Conservation (phyloP, 2,113 vertebrate species). For the Grammomys dolichurus region DNA sequence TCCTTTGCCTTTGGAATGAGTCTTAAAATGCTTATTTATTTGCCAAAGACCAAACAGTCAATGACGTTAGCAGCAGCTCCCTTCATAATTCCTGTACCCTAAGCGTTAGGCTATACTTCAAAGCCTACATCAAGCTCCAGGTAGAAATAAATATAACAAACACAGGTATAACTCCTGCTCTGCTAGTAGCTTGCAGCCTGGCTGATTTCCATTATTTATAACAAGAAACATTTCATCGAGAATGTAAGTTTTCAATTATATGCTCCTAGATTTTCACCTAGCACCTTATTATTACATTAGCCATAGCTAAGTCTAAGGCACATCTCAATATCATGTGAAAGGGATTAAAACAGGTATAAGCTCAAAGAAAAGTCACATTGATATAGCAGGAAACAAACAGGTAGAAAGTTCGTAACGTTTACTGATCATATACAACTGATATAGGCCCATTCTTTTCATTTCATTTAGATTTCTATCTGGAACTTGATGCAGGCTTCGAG, state of each 20-base stretch:
- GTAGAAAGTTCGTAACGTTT: background rate
- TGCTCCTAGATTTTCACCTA: background rate
- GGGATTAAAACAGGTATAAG: conserved; percentile 1
- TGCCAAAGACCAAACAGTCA: background rate
- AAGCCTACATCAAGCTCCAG: background rate
- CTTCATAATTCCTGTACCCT: background rate
- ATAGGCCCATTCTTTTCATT: background rate
- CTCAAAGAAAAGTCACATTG: background rate
- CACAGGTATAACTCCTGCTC: background rate
- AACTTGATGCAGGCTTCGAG: background rate
- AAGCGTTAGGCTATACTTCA: background rate
- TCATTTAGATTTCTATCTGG: background rate
- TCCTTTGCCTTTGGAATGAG: background rate
- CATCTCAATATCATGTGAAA: conserved; percentile 6
- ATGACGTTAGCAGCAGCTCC: background rate
- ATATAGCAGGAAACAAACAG: background rate
- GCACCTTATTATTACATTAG: background rate
- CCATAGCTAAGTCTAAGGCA: background rate
- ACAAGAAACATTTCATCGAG: background rate
- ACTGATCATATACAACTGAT: background rate
- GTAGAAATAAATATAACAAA: conserved; percentile 34
- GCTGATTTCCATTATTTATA: background rate
- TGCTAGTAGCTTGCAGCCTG: background rate
- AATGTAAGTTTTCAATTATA: background rate
- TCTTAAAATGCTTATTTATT: background rate